A percentile compares a stretch with the other conserved stretches of the same genome.
Evolutionary conservation across 2,888 invertebrate genomes (phyloP).

Genomic region (Drosophila seclusa): DNA sequence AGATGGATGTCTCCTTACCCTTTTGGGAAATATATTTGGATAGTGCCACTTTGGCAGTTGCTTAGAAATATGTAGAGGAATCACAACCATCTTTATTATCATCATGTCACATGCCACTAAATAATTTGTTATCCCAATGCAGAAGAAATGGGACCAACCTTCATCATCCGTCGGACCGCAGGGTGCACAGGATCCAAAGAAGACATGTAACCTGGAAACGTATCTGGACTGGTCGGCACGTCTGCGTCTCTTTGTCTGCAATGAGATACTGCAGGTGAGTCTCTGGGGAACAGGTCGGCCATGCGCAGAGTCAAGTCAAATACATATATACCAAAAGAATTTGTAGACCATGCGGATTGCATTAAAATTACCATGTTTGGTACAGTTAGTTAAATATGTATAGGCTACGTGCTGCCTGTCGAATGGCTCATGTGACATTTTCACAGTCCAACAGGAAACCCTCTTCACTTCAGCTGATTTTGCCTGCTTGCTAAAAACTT

Average conservation of each 20-base stretch:
- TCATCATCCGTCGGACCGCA: constrained; percentile 58
- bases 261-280: constrained; percentile 84
- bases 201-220: constrained; percentile 85
- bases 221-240: constrained; percentile 85
- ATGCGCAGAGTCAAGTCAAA: constrained; percentile 19
- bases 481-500: constrained; percentile 13
- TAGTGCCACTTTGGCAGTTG: not conserved
- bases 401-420: constrained; percentile 15
- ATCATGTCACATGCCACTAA: not conserved
- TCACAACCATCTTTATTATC: not conserved
- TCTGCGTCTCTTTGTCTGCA: constrained; percentile 84
- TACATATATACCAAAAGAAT: constrained; percentile 15
- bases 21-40: not conserved
- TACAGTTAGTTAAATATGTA: constrained; percentile 45
- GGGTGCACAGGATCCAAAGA: constrained; percentile 82
- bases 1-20: not conserved
- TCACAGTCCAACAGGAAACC: not conserved
- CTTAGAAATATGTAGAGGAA: not conserved
- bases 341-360: constrained; percentile 22
- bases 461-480: not conserved
- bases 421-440: not conserved
- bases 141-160: constrained; percentile 68
- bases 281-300: constrained; percentile 52
- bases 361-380: constrained; percentile 28
- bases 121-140: constrained; percentile 24